Percentiles rank a stretch among this genome's conserved stretches.
phyloP scores from a whole-genome alignment of 2,888 invertebrate species.

The Phortica okadai region DNA sequence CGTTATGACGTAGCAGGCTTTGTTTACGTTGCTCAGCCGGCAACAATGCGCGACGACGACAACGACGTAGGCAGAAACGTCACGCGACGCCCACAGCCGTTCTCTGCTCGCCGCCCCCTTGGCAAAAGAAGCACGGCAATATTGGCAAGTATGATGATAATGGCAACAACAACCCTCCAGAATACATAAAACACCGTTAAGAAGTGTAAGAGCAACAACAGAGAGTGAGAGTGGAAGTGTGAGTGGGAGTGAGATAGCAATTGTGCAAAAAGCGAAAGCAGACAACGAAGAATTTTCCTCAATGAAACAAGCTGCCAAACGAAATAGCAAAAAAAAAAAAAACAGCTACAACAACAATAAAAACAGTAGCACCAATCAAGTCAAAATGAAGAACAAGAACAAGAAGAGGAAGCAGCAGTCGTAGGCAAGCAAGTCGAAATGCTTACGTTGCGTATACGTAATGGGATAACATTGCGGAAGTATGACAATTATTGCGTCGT shows the following conservation, averaged over 20 bases:
- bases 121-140: constrained; percentile 1
- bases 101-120: neutral
- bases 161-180: constrained; percentile 37
- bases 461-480: constrained; percentile 11
- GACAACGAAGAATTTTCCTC: constrained; percentile 53
- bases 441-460: constrained; percentile 29
- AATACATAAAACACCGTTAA: neutral
- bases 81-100: neutral
- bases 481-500: constrained; percentile 8
- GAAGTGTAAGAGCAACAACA: constrained; percentile 47
- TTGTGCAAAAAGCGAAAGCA: constrained; percentile 18
- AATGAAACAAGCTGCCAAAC: constrained; percentile 1
- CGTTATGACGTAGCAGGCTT: constrained; percentile 59
- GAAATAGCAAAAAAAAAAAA: constrained; percentile 14
- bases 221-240: constrained; percentile 39
- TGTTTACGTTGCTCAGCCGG: constrained; percentile 29
- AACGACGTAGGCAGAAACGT: constrained; percentile 1
- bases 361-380: neutral
- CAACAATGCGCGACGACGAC: neutral
- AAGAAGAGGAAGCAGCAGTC: neutral
- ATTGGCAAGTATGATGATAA: constrained; percentile 44
- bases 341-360: constrained; percentile 24
- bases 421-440: neutral
- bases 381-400: neutral
- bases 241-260: constrained; percentile 33